These are phyloP conservation scores for Perithous albicinctus DNA, from an alignment of 2,888 invertebrate species.

Conservation along the genomic window DNA sequence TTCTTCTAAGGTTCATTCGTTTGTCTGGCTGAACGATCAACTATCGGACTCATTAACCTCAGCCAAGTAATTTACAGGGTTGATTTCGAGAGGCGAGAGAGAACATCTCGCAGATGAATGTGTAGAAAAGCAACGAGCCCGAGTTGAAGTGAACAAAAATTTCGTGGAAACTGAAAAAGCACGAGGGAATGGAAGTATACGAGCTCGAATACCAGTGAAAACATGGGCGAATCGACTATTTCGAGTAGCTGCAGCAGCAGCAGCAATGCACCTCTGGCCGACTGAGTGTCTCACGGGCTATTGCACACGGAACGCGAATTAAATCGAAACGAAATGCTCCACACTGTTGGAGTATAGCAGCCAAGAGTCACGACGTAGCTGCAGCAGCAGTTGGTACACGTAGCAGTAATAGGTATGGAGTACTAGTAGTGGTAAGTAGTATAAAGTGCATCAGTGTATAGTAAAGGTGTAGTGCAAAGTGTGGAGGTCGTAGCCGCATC, in stretches of 20 bases:
- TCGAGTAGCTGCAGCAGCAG: conserved; percentile 41
- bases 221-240: conserved; percentile 60
- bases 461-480: not conserved
- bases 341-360: conserved; percentile 34
- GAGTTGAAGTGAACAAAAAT: conserved; percentile 50
- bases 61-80: conserved; percentile 68
- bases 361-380: conserved; percentile 55
- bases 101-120: not conserved
- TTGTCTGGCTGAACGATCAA: conserved; percentile 59
- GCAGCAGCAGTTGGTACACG: conserved; percentile 7
- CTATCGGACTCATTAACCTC: conserved; percentile 72
- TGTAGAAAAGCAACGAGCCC: not conserved
- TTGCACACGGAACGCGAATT: conserved; percentile 68
- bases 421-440: conserved; percentile 31
- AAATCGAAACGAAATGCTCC: conserved; percentile 69
- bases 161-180: conserved; percentile 52
- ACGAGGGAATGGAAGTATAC: conserved; percentile 7
- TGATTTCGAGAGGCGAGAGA: not conserved
- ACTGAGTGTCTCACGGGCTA: conserved; percentile 64
- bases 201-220: conserved; percentile 43
- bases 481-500: conserved; percentile 40
- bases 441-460: conserved; percentile 10
- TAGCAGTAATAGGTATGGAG: conserved; percentile 5
- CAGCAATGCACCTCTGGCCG: conserved; percentile 34
- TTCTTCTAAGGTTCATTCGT: not conserved